Base-by-base conservation (phyloP, 1,140 invertebrate genomes). In the Habropoda laboriosa region DNA sequence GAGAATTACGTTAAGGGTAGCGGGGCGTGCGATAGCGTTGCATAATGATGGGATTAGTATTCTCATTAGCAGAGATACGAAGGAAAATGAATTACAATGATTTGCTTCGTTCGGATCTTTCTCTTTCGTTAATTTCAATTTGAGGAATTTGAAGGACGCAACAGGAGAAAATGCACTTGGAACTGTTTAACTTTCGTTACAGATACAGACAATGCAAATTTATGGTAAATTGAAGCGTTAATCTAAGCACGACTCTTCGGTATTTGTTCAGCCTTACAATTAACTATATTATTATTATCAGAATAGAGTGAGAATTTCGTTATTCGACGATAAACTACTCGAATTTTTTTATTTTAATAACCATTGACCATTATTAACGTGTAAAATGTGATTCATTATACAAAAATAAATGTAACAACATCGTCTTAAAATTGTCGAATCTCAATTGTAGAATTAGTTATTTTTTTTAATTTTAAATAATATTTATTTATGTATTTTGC, bases 71-170 rank as follows among this genome's bases (percentile, higher is more conserved):
- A 16, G 16, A 40, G 38, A 58, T 42, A 58, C 49, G 51, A 16
- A 30, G 12, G 68, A 71, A 58, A 71, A 71, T 7, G 53, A 58
- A 71, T 71, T 53, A 27, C 64, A 49, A 49, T 49, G 64, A 49
- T 71, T 3, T 3, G n/a, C 35, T 8, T 0, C 0, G 40, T 3
- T 24, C n/a, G n/a, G 27, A 66, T 67, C 45, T 67, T 49, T 49
- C 45, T 66, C 18, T 66, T n/a, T 67, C 61, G 13, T 63, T 40
- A 42, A 63, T 42, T 63, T 42, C 61, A 32, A 35, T 67, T 24
- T 8, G 10, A 49, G n/a, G 45, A 67, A 67, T 67, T 49, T 45
- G 30, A n/a, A 47, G 27, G 63, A 64, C 24, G 32, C 35, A 35
- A 27, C 13, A 8, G 42, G 64, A 30, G 30, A 45, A 67, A 49